These are phyloP conservation scores for Caracal caracal DNA, from an alignment of 2,113 vertebrate species.

Conservation along the genomic window DNA sequence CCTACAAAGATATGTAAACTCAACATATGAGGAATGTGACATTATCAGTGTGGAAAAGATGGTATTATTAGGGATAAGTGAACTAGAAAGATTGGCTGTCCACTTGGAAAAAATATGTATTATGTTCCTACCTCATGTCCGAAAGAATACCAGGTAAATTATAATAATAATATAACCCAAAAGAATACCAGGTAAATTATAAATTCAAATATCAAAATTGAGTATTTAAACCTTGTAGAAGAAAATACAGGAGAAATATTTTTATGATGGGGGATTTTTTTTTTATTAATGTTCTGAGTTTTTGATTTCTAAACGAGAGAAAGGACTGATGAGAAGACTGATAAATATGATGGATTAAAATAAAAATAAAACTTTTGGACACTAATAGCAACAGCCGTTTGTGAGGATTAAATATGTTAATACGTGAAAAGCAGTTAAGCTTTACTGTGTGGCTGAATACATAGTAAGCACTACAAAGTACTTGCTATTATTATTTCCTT, in stretches of 20 bases:
- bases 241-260: not conserved
- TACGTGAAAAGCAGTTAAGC: not conserved
- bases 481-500: not conserved
- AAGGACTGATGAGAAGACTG: not conserved
- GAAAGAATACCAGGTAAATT: conserved; percentile 34
- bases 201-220: not conserved
- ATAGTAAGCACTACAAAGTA: not conserved
- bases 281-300: conserved; percentile 3
- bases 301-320: conserved; percentile 2
- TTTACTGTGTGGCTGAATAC: not conserved
- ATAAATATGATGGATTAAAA: conserved; percentile 9
- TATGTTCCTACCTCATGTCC: not conserved
- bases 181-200: conserved; percentile 28
- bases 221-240: conserved; percentile 5
- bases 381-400: not conserved
- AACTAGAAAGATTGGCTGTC: not conserved
- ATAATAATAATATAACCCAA: not conserved
- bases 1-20: not conserved
- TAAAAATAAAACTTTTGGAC: not conserved
- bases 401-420: conserved; percentile 8
- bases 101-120: not conserved
- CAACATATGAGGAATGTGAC: not conserved
- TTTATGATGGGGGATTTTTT: not conserved
- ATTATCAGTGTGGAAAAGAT: not conserved
- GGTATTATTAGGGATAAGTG: not conserved